Percentiles rank a stretch among this genome's conserved stretches.
Evolutionary conservation across 1,140 invertebrate species (phyloP).

Genomic region (Carcinoscorpius rotundicauda): DNA sequence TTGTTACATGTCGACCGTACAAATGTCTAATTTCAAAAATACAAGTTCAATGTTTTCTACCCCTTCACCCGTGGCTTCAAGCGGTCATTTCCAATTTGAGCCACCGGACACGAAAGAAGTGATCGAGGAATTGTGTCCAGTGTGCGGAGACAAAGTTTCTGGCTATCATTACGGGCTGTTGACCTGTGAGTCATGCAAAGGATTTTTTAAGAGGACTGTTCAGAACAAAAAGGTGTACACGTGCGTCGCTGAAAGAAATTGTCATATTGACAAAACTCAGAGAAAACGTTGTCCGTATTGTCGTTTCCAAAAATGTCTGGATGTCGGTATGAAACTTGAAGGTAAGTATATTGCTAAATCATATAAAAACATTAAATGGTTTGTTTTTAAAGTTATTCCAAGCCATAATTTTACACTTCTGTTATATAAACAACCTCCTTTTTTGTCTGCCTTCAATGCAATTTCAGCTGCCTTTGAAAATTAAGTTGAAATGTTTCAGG

Average conservation of each 20-base stretch:
- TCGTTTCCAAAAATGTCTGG: slow-evolving; percentile 97
- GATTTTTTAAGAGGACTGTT: slow-evolving; percentile 99
- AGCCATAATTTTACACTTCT: no score
- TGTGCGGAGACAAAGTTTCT: slow-evolving; percentile 97
- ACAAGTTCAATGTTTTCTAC: no score
- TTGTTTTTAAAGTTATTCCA: no score
- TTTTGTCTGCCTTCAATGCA: no score
- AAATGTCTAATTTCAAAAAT: no score
- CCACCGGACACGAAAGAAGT: slow-evolving; percentile 78
- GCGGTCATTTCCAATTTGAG: no score
- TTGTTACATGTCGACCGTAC: no score
- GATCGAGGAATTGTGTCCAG: slow-evolving; percentile 93
- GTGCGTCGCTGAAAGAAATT: slow-evolving; percentile 89
- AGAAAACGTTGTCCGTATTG: slow-evolving; percentile 96
- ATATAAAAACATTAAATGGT: no score
- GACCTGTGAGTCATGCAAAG: slow-evolving; percentile 99
- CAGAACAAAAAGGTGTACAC: slow-evolving; percentile 99
- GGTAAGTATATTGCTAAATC: slow-evolving; percentile 50
- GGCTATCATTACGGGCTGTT: slow-evolving; percentile 99
- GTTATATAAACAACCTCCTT: no score
- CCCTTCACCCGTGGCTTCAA: no score
- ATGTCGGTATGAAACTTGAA: slow-evolving; percentile 99
- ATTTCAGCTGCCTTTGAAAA: no score
- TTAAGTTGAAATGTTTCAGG: no score
- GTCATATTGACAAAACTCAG: slow-evolving; percentile 97